Evolutionary conservation across 2,888 invertebrate genomes (phyloP).

Genomic region (Hanleya hanleyi): DNA sequence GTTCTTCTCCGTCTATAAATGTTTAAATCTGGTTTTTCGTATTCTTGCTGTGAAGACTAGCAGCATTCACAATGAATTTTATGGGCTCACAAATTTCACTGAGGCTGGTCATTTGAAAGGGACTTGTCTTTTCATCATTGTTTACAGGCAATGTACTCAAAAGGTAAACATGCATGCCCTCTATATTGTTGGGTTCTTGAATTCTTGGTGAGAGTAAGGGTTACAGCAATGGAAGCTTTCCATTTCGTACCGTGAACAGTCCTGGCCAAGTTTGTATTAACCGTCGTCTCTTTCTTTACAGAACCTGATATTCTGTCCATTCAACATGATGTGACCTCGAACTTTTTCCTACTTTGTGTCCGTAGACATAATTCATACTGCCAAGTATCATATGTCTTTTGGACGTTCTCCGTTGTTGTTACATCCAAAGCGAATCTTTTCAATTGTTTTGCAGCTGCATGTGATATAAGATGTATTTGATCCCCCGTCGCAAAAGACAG

Average conservation of each 20-base stretch:
- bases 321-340: neutral
- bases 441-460: too few relatives aligned
- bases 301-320: constrained; percentile 2
- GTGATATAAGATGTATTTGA: too few relatives aligned
- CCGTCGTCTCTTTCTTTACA: constrained; percentile 3
- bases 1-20: constrained; percentile 9
- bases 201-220: neutral
- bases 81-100: neutral
- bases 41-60: neutral
- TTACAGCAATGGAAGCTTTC: neutral
- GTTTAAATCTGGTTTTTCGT: neutral
- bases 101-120: too few relatives aligned
- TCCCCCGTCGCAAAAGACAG: too few relatives aligned
- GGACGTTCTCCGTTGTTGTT: constrained; percentile 9
- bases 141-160: too few relatives aligned
- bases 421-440: neutral
- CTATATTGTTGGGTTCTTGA: neutral
- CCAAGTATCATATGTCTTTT: constrained; percentile 6
- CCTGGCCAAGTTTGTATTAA: constrained; percentile 3
- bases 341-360: constrained; percentile 3
- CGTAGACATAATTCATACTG: neutral
- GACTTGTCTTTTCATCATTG: too few relatives aligned
- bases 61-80: neutral
- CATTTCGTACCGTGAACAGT: neutral
- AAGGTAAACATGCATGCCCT: too few relatives aligned